phyloP scores from a whole-genome alignment of 2,888 invertebrate genomes.

The Papilio protenor region DNA sequence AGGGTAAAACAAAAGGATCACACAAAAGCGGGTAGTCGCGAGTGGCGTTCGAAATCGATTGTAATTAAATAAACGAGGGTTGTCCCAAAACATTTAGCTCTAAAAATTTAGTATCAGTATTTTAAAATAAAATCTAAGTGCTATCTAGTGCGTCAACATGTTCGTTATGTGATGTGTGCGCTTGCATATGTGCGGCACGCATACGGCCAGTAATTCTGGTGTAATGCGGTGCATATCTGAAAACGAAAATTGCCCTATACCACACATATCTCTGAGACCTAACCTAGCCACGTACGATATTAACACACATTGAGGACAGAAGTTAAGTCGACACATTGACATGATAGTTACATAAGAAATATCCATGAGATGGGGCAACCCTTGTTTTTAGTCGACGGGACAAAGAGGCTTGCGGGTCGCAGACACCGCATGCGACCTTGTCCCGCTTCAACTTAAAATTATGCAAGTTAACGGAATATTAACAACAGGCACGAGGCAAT shows the following conservation, averaged over 20 bases:
- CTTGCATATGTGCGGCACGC: constrained; percentile 84
- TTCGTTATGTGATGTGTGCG: constrained; percentile 83
- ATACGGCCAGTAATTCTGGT: constrained; percentile 85
- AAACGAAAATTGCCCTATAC: constrained; percentile 85
- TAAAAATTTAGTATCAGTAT: constrained; percentile 73
- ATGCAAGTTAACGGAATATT: constrained; percentile 58
- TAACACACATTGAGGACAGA: constrained; percentile 79
- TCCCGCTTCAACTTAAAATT: constrained; percentile 65
- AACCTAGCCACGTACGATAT: constrained; percentile 71
- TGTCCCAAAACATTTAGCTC: constrained; percentile 83
- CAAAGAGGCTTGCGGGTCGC: constrained; percentile 62
- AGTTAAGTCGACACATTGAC: constrained; percentile 81
- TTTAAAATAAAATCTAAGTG: constrained; percentile 80
- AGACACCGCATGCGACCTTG: constrained; percentile 60
- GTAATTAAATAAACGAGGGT: constrained; percentile 80
- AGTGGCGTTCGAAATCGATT: constrained; percentile 77
- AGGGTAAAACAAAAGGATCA: constrained; percentile 56
- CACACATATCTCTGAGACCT: constrained; percentile 82
- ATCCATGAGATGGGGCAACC: constrained; percentile 85
- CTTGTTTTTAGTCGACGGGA: constrained; percentile 75
- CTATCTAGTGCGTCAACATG: constrained; percentile 82
- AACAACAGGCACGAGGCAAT: constrained; percentile 61
- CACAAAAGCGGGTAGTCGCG: constrained; percentile 77
- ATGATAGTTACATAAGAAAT: constrained; percentile 81
- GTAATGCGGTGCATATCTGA: constrained; percentile 85